phyloP scores from a whole-genome alignment of 2,888 invertebrate genomes.

The Toxonevra muliebris region DNA sequence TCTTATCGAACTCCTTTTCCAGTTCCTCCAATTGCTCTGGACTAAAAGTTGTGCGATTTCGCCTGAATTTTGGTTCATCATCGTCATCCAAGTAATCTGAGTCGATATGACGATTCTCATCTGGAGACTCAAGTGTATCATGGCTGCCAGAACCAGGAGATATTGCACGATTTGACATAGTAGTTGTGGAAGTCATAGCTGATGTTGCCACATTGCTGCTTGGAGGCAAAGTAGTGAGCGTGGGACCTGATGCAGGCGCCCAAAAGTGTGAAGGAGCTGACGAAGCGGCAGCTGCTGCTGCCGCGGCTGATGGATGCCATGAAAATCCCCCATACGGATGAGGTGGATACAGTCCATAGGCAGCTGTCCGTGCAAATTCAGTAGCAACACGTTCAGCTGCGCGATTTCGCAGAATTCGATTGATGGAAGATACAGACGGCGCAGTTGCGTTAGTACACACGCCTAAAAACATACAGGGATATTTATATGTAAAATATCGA shows the following conservation, averaged over 20 bases:
- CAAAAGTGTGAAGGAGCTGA: slow-evolving; percentile 51
- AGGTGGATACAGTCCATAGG: slow-evolving; percentile 85
- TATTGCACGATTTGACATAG: slow-evolving; percentile 52
- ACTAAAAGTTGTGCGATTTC: slow-evolving; percentile 94
- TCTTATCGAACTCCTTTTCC: slow-evolving; percentile 95
- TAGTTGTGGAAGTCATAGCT: slow-evolving; percentile 40
- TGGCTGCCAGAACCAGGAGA: slow-evolving; percentile 68
- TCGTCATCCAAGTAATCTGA: slow-evolving; percentile 80
- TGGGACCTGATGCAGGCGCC: slow-evolving; percentile 65
- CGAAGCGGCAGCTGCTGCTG: slow-evolving; percentile 45
- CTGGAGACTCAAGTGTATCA: slow-evolving; percentile 63
- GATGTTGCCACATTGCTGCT: slow-evolving; percentile 58
- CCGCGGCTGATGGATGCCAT: slow-evolving; percentile 67
- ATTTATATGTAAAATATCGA: too few relatives aligned
- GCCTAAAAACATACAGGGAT: slow-evolving; percentile 69
- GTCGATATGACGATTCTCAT: slow-evolving; percentile 67
- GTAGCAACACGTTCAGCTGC: slow-evolving; percentile 96
- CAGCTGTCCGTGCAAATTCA: slow-evolving; percentile 92
- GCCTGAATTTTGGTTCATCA: slow-evolving; percentile 90
- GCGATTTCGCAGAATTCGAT: slow-evolving; percentile 92
- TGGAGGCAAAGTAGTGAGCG: slow-evolving; percentile 67
- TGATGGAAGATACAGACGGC: slow-evolving; percentile 96
- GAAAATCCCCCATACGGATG: slow-evolving; percentile 73
- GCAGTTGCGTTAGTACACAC: slow-evolving; percentile 95
- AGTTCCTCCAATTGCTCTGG: slow-evolving; percentile 92